Percentiles rank a stretch among this genome's conserved stretches.
These are phyloP conservation scores for Melanotaenia duboulayi DNA, from an alignment of 2,113 vertebrate species.

Conservation along the genomic window DNA sequence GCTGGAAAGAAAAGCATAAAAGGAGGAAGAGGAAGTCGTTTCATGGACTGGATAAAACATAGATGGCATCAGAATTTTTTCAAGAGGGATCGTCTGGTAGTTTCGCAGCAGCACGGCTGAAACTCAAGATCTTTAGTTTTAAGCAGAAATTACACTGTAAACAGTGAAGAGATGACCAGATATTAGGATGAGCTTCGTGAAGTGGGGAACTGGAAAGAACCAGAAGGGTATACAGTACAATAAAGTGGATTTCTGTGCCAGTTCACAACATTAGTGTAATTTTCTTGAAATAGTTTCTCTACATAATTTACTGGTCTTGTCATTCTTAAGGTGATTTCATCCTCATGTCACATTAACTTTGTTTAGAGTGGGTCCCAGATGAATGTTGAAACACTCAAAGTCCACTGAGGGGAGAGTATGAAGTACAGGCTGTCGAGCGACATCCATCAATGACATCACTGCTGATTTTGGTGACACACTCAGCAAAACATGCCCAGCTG, in stretches of 20 bases:
- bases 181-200: conserved; percentile 50
- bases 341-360: conserved; percentile 49
- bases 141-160: conserved; percentile 54
- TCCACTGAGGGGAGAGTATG: conserved; percentile 48
- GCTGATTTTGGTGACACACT: conserved; percentile 72
- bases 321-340: conserved; percentile 40
- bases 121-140: conserved; percentile 54
- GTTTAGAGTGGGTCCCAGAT: conserved; percentile 57
- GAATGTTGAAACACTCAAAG: conserved; percentile 43
- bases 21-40: conserved; percentile 24
- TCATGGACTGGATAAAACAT: conserved; percentile 13
- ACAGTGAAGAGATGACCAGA: conserved; percentile 60
- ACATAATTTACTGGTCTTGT: conserved; percentile 20
- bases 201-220: conserved; percentile 27
- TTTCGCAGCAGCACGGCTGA: conserved; percentile 46
- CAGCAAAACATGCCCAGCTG: conserved; percentile 75
- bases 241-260: conserved; percentile 34
- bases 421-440: conserved; percentile 40
- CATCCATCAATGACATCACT: conserved; percentile 73
- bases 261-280: conserved; percentile 9
- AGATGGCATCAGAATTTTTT: conserved; percentile 11
- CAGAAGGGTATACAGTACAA: conserved; percentile 37
- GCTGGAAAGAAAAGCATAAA: conserved; percentile 22
- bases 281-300: conserved; percentile 21
- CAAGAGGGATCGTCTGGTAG: conserved; percentile 23